These are phyloP conservation scores for Podarcis cretensis DNA, from an alignment of 2,113 vertebrate species.

Conservation along the genomic window DNA sequence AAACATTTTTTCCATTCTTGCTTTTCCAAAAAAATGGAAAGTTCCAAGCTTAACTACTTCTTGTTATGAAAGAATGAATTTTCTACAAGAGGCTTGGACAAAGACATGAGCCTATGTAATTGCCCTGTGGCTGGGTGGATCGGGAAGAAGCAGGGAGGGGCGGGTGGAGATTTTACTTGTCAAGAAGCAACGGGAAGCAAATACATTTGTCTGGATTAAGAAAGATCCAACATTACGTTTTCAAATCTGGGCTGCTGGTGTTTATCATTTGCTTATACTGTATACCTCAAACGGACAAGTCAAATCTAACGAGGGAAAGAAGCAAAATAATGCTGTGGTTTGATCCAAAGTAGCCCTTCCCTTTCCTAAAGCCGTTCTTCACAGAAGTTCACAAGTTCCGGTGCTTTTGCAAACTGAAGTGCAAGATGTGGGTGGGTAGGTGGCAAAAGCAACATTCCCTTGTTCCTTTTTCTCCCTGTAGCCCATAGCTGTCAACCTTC, in stretches of 20 bases:
- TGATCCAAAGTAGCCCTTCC: not conserved
- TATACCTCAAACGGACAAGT: not conserved
- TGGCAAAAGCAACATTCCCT: too few relatives aligned
- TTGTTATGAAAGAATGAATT: constrained; percentile 77
- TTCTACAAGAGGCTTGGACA: constrained; percentile 75
- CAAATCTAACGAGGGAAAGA: not conserved
- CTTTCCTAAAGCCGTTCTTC: not conserved
- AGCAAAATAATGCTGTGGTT: not conserved
- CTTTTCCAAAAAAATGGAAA: constrained; percentile 75
- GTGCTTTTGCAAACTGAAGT: not conserved
- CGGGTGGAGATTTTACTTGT: constrained; percentile 69
- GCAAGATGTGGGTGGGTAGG: not conserved
- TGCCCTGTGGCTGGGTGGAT: constrained; percentile 68
- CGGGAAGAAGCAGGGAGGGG: constrained; percentile 23
- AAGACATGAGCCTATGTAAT: constrained; percentile 75
- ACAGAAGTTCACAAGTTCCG: not conserved
- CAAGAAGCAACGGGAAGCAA: constrained; percentile 66
- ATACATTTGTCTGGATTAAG: constrained; percentile 52
- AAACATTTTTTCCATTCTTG: constrained; percentile 75
- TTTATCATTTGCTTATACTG: not conserved
- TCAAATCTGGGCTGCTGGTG: not conserved
- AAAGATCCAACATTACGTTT: not conserved
- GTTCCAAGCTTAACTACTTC: constrained; percentile 79
- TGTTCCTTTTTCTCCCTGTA: too few relatives aligned
- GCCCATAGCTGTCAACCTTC: too few relatives aligned